Evolutionary conservation across 2,797 vertebrate genomes (phyloP), one percentile per base, ranked within the genome.

Genomic region (Clarias platycephalus): DNA sequence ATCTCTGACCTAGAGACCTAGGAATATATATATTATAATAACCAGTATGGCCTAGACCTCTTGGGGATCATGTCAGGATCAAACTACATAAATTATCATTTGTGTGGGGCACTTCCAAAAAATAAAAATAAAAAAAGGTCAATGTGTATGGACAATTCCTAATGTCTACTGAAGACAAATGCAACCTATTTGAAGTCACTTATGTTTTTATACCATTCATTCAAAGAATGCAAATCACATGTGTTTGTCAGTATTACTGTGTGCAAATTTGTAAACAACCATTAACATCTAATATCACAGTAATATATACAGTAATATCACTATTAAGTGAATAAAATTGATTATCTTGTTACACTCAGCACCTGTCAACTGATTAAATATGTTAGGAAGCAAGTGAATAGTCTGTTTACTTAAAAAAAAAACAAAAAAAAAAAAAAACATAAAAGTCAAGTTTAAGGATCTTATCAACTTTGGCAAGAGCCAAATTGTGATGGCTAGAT

Each of bases 1-100:
- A 80, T 49, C 60, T 80, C n/a, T 28, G 60, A 26, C 24, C 77
- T n/a, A 80, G 13, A 10, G n/a, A 44, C 62, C 8, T 49, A 80
- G 77, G 16, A 64, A 26, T 49, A 49, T 5, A 28, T 1, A 49
- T 10, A 63, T 49, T 5, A 49, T 31, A 28, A 6, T 40, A 28
- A 28, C 44, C 58, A 80, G 13, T 24, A 66, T 34, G 18, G 18
- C 44, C n/a, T 66, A 24, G 44, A 20, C 0, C 62, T 80, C n/a
- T 20, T 66, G 13, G 40, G n/a, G 8, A 63, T 40, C 13, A 18
- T 26, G 58, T n/a, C 58, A 18, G 34, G 24, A 49, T 80, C 16
- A 44, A 79, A 28, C 62, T 80, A 16, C 40, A 80, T 40, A 26
- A 80, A 26, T 24, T 60, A 57, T 9, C 12, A 5, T 24, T 82